These are phyloP conservation scores for Drosophila macrospina DNA, from an alignment of 2,888 invertebrate genomes.

Conservation along the genomic window DNA sequence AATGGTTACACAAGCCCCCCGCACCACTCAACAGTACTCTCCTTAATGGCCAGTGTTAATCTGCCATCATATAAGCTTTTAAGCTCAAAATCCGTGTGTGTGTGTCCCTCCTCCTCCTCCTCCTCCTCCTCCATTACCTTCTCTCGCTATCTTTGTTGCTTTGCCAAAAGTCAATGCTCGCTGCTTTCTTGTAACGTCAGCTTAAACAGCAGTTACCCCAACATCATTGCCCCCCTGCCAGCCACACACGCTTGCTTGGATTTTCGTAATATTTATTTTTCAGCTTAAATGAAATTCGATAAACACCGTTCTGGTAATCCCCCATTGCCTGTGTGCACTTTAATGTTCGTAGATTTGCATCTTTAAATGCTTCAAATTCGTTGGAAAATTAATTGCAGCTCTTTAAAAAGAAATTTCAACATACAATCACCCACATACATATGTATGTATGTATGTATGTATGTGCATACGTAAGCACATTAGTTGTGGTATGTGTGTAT, in stretches of 20 bases:
- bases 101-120: background rate
- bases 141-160: background rate
- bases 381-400: slow-evolving; percentile 61
- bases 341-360: slow-evolving; percentile 17
- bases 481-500: too few relatives aligned
- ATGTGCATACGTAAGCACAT: too few relatives aligned
- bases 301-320: slow-evolving; percentile 33
- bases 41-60: slow-evolving; percentile 46
- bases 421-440: background rate
- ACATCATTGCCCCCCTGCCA: too few relatives aligned
- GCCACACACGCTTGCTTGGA: background rate
- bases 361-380: slow-evolving; percentile 47
- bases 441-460: background rate
- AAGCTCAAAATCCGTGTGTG: slow-evolving; percentile 16
- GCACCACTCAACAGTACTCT: background rate
- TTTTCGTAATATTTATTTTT: slow-evolving; percentile 48
- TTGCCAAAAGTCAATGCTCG: slow-evolving; percentile 49
- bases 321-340: slow-evolving; percentile 16
- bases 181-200: slow-evolving; percentile 61
- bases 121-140: too few relatives aligned
- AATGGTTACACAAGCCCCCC: background rate
- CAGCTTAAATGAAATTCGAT: slow-evolving; percentile 66
- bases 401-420: slow-evolving; percentile 52
- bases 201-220: slow-evolving; percentile 40
- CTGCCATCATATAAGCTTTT: slow-evolving; percentile 40